Evolutionary conservation across 2,888 invertebrate genomes (phyloP), one percentile per base, ranked within the genome.

Genomic region (Acrocyrtus sp.): DNA sequence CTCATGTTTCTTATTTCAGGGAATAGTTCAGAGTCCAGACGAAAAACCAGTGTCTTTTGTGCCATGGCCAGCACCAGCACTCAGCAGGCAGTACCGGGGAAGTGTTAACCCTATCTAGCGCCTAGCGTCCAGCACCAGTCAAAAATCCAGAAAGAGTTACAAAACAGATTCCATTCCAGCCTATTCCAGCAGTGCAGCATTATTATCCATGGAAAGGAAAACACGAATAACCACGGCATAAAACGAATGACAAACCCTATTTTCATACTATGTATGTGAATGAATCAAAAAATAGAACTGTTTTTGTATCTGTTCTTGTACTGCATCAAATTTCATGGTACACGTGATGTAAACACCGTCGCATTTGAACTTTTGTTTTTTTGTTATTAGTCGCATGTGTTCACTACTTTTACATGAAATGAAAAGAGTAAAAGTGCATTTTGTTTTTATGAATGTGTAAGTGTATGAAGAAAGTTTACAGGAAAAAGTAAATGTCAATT

Each of bases 341-440:
- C 63, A 65, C 65, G 56, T 66, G 65, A 66, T 27, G 48, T 48
- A 56, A 56, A 66, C 21, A 66, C 65, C 65, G 65, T 66, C 65
- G 15, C 19, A 48, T 66, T 66, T 56, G 29, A 56, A 65, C n/a
- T 10, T 62, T 53, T 62, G 26, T 27, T 51, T n/a, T n/a, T n/a
- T n/a, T n/a, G n/a, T n/a, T n/a, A n/a, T n/a, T 19, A 27, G n/a
- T 29, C 63, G 43, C 53, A 63, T 63, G 41, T 51, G 24, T 41
- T 10, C 4, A 6, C 1, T n/a, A n/a, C n/a, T n/a, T n/a, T n/a
- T n/a, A n/a, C n/a, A n/a, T n/a, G n/a, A n/a, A 12, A 34, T 6
- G 12, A 12, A 12, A 34, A 34, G 12, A 6, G 12, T 10, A 34
- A 34, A 12, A 6, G 39, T 6, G 12, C 39, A 10, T 6, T 6